Evolutionary conservation across 2,888 invertebrate genomes (phyloP), one percentile per base, ranked within the genome.

Genomic region (Emmelina monodactyla): DNA sequence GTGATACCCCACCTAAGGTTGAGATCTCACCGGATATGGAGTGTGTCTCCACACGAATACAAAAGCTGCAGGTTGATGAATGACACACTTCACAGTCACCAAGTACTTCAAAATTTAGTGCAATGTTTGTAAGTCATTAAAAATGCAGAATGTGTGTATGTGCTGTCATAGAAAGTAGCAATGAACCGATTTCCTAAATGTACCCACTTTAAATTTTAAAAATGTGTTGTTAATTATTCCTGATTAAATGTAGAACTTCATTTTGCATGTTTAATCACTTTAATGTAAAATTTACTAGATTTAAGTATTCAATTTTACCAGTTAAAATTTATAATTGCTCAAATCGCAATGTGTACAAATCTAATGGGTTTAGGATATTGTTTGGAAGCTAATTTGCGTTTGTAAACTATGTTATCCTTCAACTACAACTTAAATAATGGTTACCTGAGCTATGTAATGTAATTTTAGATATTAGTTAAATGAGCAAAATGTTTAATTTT

Each of bases 31-130:
- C 82, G 3, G 85, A 85, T 47, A 71, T 85, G 66, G 85, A 86
- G 45, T 78, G 83, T 50, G 83, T 85, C 31, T 85, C 85, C 7
- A 83, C 82, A 41, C 79, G 80, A 46, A 85, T 86, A 53, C 83
- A 85, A 57, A 85, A 85, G 53, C 57, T 85, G 36, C 84, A 82
- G 58, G 84, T 85, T 37, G 82, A 76, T 45, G 85, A 85, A 70
- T 82, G 79, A 79, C 72, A 62, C 37, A 44, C 39, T 43, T 38
- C 46, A 44, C 41, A 30, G 9, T 14, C 40, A 25, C 30, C 33
- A 39, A 44, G 40, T 39, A 44, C 41, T 48, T 49, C 42, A 37
- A 44, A 47, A 46, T 44, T 42, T 50, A 50, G 50, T 56, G 55
- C 35, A 37, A 40, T 32, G 36, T 33, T 43, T 37, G 34, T 54